These are phyloP conservation scores for Cryptoleucopteryx plumbea DNA, from an alignment of 2,113 vertebrate species.

Conservation along the genomic window DNA sequence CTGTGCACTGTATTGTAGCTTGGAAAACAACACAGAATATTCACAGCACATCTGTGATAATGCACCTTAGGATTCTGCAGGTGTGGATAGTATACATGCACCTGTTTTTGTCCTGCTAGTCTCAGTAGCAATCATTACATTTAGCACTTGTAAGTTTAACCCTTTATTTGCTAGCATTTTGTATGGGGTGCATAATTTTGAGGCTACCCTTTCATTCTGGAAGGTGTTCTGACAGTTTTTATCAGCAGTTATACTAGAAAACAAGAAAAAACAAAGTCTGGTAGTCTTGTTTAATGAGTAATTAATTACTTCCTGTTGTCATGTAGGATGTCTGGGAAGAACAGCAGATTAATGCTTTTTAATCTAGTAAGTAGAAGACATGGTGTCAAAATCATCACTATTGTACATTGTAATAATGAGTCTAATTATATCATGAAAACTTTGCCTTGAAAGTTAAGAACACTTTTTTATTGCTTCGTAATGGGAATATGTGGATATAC, in stretches of 20 bases:
- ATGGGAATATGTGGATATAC: background rate
- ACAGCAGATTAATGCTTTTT: constrained; percentile 22
- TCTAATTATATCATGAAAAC: background rate
- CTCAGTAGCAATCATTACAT: background rate
- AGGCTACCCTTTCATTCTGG: background rate
- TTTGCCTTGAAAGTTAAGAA: constrained; percentile 8
- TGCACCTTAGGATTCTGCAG: background rate
- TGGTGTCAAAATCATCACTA: background rate
- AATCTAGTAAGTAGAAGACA: background rate
- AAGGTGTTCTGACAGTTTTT: background rate
- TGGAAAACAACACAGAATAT: background rate
- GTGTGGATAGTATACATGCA: background rate
- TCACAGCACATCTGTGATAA: background rate
- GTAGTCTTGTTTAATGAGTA: background rate
- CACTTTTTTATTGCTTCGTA: constrained; percentile 49
- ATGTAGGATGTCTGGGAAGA: background rate
- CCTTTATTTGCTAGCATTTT: background rate
- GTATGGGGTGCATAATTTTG: background rate
- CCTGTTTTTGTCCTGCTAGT: background rate
- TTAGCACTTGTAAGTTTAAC: background rate
- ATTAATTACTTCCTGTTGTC: background rate
- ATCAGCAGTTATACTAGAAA: background rate
- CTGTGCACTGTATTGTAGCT: background rate
- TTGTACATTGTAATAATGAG: background rate
- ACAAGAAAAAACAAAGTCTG: background rate